Conservation (phyloP, 2,113 vertebrate genomes). For the Pteruthius melanotis region DNA sequence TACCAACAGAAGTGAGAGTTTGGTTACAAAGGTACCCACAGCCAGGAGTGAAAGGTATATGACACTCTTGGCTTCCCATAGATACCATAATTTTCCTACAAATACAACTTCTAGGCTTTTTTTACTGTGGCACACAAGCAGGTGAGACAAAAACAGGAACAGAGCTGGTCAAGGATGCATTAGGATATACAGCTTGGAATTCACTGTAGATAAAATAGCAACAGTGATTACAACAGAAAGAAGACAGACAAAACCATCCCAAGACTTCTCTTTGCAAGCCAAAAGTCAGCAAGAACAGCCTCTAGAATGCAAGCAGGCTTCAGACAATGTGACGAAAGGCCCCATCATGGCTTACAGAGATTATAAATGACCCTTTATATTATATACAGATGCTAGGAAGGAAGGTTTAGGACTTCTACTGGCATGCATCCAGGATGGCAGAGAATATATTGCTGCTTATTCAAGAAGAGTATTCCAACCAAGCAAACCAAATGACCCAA, state of each 20-base stretch:
- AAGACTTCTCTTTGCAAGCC: neutral
- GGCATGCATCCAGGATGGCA: constrained; percentile 46
- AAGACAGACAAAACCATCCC: neutral
- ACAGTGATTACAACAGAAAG: neutral
- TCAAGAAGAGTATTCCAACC: neutral
- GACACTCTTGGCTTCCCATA: neutral
- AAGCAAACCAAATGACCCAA: neutral
- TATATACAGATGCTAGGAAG: constrained; percentile 35
- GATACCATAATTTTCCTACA: neutral
- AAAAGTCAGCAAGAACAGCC: neutral
- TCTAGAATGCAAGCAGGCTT: neutral
- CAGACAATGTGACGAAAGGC: neutral
- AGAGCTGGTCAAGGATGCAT: neutral
- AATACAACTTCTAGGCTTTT: neutral
- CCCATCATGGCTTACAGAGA: constrained; percentile 17
- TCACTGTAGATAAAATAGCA: neutral
- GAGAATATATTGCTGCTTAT: constrained; percentile 2
- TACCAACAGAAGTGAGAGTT: neutral
- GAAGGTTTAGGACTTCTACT: constrained; percentile 19
- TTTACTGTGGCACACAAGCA: neutral
- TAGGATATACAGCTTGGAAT: neutral
- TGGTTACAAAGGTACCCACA: neutral
- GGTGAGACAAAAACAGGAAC: neutral
- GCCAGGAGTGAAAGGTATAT: neutral
- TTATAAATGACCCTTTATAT: constrained; percentile 56